These are phyloP conservation scores for Acanthurus lineatus DNA, from an alignment of 2,797 vertebrate species.

Conservation along the genomic window DNA sequence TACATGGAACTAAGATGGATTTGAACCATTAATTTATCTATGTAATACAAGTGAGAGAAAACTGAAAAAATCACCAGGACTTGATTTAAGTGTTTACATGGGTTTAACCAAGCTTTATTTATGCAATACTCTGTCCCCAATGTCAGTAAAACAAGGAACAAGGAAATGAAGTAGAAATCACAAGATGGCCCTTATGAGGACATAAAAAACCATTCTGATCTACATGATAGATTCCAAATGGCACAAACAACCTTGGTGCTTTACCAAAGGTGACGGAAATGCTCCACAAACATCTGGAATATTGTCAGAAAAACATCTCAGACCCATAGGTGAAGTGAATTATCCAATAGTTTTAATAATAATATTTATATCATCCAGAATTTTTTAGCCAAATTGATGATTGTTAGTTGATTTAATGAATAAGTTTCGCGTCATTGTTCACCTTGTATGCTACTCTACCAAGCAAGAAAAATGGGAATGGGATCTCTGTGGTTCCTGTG, in stretches of 20 bases:
- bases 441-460: not conserved
- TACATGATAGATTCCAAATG: not conserved
- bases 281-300: not conserved
- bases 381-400: not conserved
- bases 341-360: not conserved
- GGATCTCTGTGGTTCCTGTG: not conserved
- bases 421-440: not conserved
- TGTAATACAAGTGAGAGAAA: not conserved
- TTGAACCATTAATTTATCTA: slow-evolving; percentile 17
- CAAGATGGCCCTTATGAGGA: not conserved
- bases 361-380: too few species aligned
- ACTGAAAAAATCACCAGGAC: not conserved
- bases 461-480: not conserved
- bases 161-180: slow-evolving; percentile 17
- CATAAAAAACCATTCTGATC: not conserved
- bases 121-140: not conserved
- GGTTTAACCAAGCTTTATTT: slow-evolving; percentile 6
- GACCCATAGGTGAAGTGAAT: not conserved
- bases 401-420: not conserved
- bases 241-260: not conserved
- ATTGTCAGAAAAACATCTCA: not conserved
- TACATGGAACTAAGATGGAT: slow-evolving; percentile 28
- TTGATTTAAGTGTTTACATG: not conserved
- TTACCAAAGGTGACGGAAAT: not conserved
- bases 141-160: slow-evolving; percentile 11